Evolutionary conservation across 1,140 invertebrate genomes (phyloP), one percentile per base, ranked within the genome.

Genomic region (Drosophila parvula): DNA sequence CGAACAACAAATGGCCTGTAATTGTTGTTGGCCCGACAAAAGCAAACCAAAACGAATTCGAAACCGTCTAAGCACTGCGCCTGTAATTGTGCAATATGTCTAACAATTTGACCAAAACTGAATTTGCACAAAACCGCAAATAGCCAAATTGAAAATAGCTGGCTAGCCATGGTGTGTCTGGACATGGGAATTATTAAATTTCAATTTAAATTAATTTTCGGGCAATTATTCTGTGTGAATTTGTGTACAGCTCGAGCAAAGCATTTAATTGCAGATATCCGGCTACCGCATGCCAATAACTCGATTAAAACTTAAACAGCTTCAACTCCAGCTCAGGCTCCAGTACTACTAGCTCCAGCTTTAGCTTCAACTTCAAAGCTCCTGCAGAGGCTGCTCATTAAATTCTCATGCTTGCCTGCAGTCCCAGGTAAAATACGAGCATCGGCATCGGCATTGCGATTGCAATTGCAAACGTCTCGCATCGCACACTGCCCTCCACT

Each of bases 321-420:
- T 67, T 67, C 61, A 60, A 34, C 32, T 38, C 14, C 27, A 10
- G 27, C 27, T 10, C 1, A 4, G 5, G 8, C 14, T 47, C 38
- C 34, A n/a, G 28, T 22, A 22, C 45, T 50, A 9, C 10, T 9
- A 27, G 11, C 53, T 38, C 12, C 16, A 12, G n/a, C 8, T 32
- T 36, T 30, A 16, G n/a, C 69, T 77, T 40, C 44, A 70, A 77
- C 55, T 58, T 55, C 75, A 69, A 76, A 76, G 74, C 62, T 51
- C 16, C 67, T 40, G 63, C 65, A 22, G 30, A 18, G 48, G 34
- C 32, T 62, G 57, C 74, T 78, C 75, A 78, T 78, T 78, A 78
- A 78, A 78, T 78, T 78, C 53, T 78, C 75, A 78, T 78, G 75
- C 75, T 78, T 78, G 74, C 75, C 75, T 78, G 75, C 74, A 77